These are phyloP conservation scores for Cynopterus sphinx DNA, from an alignment of 2,797 vertebrate genomes.

Conservation along the genomic window DNA sequence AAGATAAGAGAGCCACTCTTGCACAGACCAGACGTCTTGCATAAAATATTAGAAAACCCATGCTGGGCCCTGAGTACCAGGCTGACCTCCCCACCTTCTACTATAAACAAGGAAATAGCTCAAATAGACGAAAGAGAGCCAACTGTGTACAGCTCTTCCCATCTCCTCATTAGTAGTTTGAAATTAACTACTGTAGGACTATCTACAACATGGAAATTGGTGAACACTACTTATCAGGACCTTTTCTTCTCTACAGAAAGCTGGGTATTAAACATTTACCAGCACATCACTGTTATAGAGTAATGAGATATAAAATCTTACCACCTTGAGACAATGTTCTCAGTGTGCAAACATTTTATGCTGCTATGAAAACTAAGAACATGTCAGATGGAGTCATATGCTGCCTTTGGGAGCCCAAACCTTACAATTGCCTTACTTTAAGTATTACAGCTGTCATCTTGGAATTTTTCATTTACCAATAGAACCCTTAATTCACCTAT, in stretches of 20 bases:
- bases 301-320: constrained; percentile 37
- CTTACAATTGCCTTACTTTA: constrained; percentile 73
- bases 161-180: background rate
- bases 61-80: background rate
- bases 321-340: constrained; percentile 47
- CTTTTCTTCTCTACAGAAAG: background rate
- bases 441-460: constrained; percentile 76
- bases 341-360: constrained; percentile 53
- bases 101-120: background rate
- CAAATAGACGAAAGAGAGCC: background rate
- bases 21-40: background rate
- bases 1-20: background rate
- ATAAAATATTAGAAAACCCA: background rate
- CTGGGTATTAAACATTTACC: constrained; percentile 8
- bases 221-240: background rate
- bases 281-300: background rate
- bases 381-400: constrained; percentile 65
- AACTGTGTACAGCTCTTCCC: background rate
- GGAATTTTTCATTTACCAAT: constrained; percentile 81
- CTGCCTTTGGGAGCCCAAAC: constrained; percentile 69
- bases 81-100: background rate
- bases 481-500: constrained; percentile 81
- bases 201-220: background rate
- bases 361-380: constrained; percentile 60
- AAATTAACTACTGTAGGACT: background rate